Conservation (phyloP, 2,888 invertebrate species). For the Volucella zonaria region DNA sequence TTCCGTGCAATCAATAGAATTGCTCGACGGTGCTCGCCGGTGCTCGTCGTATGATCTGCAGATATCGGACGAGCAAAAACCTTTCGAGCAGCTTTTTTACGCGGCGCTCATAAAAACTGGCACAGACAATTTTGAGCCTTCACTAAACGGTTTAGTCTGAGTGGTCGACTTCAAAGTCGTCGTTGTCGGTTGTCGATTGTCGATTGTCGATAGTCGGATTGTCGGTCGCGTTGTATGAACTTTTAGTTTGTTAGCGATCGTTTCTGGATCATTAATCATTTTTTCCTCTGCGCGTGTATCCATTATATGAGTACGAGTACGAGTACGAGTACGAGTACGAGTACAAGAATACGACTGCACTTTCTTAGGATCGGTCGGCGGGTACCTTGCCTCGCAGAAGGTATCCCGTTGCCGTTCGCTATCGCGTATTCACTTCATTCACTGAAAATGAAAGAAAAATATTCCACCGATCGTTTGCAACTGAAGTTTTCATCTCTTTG, state of each 20-base stretch:
- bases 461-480: constrained; percentile 50
- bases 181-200: constrained; percentile 9
- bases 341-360: constrained; percentile 8
- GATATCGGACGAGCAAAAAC: constrained; percentile 29
- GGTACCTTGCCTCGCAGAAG: not conserved
- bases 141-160: constrained; percentile 54
- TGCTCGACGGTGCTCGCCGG: not conserved
- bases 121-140: constrained; percentile 42
- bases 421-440: constrained; percentile 38
- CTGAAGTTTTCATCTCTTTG: constrained; percentile 45
- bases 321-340: too few species aligned
- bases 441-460: constrained; percentile 44
- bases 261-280: constrained; percentile 60
- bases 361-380: constrained; percentile 47
- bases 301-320: constrained; percentile 38
- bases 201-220: not conserved
- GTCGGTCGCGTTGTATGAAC: constrained; percentile 29
- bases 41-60: constrained; percentile 31
- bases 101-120: constrained; percentile 8
- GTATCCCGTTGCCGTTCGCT: constrained; percentile 25
- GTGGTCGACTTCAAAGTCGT: constrained; percentile 38
- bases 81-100: constrained; percentile 21
- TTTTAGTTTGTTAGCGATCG: not conserved
- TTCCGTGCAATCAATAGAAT: constrained; percentile 50
- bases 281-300: constrained; percentile 55